A percentile compares a stretch with the other conserved stretches of the same genome.
These are phyloP conservation scores for Microtus ochrogaster DNA, from an alignment of 2,113 vertebrate species.

Conservation along the genomic window DNA sequence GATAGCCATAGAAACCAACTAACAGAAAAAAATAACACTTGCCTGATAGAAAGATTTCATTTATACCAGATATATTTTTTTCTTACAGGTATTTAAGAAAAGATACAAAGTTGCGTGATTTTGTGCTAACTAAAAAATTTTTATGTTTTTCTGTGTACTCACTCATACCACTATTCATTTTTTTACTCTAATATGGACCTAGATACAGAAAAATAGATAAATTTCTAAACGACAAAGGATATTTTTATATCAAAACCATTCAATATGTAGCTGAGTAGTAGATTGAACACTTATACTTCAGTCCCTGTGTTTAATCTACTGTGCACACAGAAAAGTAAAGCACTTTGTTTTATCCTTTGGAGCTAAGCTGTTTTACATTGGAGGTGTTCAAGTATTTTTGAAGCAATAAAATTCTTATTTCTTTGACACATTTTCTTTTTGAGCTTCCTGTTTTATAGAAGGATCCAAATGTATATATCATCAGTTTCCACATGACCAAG, in stretches of 20 bases:
- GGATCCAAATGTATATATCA: constrained; percentile 72
- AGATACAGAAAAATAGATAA: constrained; percentile 53
- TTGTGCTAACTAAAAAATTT: constrained; percentile 3
- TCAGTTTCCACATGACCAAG: constrained; percentile 74
- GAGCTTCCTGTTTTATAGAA: constrained; percentile 55
- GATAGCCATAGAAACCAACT: background rate
- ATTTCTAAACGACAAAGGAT: constrained; percentile 20
- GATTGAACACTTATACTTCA: background rate
- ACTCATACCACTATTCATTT: constrained; percentile 18
- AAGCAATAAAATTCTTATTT: constrained; percentile 66
- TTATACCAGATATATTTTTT: constrained; percentile 31
- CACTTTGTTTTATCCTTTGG: background rate
- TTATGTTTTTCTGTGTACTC: background rate
- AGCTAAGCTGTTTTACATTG: too few relatives aligned
- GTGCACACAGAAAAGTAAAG: background rate
- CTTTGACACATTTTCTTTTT: constrained; percentile 54
- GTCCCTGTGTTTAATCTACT: background rate
- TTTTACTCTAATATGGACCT: background rate
- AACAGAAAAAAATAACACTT: background rate
- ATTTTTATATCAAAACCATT: background rate
- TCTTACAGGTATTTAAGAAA: background rate
- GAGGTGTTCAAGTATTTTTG: constrained; percentile 38
- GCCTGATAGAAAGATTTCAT: background rate
- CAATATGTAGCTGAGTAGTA: background rate
- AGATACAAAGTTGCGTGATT: background rate